phyloP scores from a whole-genome alignment of 2,888 invertebrate genomes.

The Priocnemis perturbator region DNA sequence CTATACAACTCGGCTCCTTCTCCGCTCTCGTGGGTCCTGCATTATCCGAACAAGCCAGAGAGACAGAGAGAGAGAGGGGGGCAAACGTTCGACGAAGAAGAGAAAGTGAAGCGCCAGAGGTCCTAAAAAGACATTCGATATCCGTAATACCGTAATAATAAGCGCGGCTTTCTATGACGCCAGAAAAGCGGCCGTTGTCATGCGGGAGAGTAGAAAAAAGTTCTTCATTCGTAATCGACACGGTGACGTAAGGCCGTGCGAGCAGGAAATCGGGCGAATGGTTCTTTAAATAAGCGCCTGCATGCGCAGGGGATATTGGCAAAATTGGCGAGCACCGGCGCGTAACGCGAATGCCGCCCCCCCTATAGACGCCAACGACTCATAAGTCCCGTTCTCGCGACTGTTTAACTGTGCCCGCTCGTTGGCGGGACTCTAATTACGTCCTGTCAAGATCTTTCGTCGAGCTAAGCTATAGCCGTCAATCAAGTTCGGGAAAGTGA shows the following conservation, averaged over 20 bases:
- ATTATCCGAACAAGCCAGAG: slow-evolving; percentile 50
- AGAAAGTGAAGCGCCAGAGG: slow-evolving; percentile 49
- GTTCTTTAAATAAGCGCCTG: slow-evolving; percentile 15
- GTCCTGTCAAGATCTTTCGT: too few relatives aligned
- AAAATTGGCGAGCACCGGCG: not conserved
- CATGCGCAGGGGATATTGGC: not conserved
- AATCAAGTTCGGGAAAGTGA: too few relatives aligned
- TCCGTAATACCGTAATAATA: slow-evolving; percentile 73
- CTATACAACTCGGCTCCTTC: slow-evolving; percentile 65
- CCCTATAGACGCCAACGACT: too few relatives aligned
- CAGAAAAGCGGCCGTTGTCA: slow-evolving; percentile 34
- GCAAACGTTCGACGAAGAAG: slow-evolving; percentile 34
- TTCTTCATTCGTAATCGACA: slow-evolving; percentile 47
- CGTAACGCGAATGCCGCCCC: too few relatives aligned
- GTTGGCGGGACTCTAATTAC: too few relatives aligned
- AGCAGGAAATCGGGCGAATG: slow-evolving; percentile 67
- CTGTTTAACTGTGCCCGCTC: too few relatives aligned
- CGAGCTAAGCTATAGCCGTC: too few relatives aligned
- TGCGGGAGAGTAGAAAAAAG: slow-evolving; percentile 38
- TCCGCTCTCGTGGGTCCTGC: slow-evolving; percentile 49
- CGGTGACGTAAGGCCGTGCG: slow-evolving; percentile 59
- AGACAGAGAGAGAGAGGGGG: too few relatives aligned
- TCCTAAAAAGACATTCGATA: slow-evolving; percentile 74
- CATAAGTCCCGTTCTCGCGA: too few relatives aligned
- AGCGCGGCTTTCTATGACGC: slow-evolving; percentile 53